Evolutionary conservation across 2,888 invertebrate genomes (phyloP), one percentile per base, ranked within the genome.

Genomic region (Rhaphigaster nebulosa): DNA sequence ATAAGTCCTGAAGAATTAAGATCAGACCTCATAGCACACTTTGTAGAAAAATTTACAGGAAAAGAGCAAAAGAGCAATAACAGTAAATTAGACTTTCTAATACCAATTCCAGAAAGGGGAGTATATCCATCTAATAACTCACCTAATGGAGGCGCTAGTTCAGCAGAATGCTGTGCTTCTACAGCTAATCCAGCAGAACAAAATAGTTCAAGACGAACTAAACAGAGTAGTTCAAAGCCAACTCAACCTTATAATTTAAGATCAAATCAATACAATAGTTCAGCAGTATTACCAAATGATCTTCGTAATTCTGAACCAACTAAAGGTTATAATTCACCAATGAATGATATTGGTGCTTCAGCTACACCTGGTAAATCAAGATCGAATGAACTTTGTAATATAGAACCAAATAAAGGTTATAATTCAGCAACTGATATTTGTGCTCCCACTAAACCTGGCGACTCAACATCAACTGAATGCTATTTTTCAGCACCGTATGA

Each of bases 81-180:
- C 29, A 84, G 34, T 89, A 89, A 50, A 29, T 60, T 90, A 56
- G 80, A 80, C 34, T 90, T 90, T n/a, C 60, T 90, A 5, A 13
- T 90, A 3, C 90, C 90, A 45, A 90, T 90, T 26, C 90, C 90
- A 45, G 90, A 90, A 87, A 89, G 18, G 80, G 80, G 65, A 29
- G 29, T 29, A 29, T 65, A 65, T 6, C 65, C 65, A 29, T 29
- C 29, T 15, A 65, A 0, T 65, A 18, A 65, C 65, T 65, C 18
- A 65, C 15, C 23, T 8, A 26, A 23, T 56, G 56, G 26, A 26
- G 26, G 23, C 26, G 1, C 10, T 2, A 56, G 56, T 56, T 56
- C 56, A 56, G 26, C 26, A 26, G 26, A 56, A 56, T 23, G 26
- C 56, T 56, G 5, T 23, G 18, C 18, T 18, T 15, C 18, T 20